Evolutionary conservation across 1,140 invertebrate species (phyloP).

Genomic region (Bactericera cockerelli): DNA sequence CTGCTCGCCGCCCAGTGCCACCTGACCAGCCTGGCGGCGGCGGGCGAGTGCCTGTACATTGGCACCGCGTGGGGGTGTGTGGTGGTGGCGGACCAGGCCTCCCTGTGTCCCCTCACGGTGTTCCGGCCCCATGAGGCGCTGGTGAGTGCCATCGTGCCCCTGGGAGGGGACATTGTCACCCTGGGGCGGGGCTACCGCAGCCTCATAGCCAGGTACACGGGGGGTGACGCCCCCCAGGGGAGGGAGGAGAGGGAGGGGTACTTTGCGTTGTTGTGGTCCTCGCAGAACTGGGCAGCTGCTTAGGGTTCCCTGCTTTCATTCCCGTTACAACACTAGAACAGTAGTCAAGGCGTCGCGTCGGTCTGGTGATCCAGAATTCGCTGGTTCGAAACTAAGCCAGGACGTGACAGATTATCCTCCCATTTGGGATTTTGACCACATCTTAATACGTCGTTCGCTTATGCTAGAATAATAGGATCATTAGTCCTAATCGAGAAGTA

Average conservation of each 20-base stretch:
- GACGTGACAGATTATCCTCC: no score
- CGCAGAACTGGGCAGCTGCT: constrained; percentile 18
- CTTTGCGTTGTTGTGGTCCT: constrained; percentile 17
- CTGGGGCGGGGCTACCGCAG: constrained; percentile 71
- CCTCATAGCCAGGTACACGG: constrained; percentile 37
- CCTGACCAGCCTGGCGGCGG: constrained; percentile 59
- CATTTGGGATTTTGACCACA: no score
- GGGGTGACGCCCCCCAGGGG: no score
- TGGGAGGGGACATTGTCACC: constrained; percentile 39
- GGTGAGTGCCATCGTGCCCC: constrained; percentile 31
- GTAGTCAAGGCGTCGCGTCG: no score
- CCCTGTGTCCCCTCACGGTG: constrained; percentile 69
- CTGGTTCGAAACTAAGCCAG: no score
- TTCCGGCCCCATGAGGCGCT: constrained; percentile 81
- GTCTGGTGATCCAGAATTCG: no score
- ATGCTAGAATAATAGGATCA: no score
- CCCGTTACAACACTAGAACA: no score
- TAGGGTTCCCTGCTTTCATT: background rate
- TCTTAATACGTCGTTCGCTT: no score
- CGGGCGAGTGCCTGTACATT: constrained; percentile 58
- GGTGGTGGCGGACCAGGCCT: constrained; percentile 63
- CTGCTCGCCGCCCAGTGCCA: constrained; percentile 61
- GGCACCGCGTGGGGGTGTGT: constrained; percentile 86
- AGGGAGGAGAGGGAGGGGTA: no score
- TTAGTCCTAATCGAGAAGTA: no score